Conservation (phyloP, 2,113 vertebrate species). For the Ovis canadensis region DNA sequence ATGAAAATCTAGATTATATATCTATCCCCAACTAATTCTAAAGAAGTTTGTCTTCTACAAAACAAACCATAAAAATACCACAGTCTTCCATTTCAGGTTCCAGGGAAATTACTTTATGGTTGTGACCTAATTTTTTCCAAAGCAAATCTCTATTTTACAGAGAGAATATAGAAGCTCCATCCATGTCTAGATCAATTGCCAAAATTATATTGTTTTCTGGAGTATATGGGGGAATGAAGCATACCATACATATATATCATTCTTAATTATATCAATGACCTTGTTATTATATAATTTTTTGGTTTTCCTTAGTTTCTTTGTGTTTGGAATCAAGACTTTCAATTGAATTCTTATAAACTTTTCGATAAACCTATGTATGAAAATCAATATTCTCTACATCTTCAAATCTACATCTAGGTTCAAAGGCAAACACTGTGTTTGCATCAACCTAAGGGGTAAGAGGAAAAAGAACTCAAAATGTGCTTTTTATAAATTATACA, state of each 20-base stretch:
- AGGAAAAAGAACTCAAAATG: background rate
- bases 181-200: background rate
- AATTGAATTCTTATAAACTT: background rate
- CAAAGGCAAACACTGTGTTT: background rate
- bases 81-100: background rate
- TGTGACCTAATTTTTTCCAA: background rate
- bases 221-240: background rate
- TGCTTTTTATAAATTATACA: background rate
- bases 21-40: background rate
- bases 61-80: background rate
- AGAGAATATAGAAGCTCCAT: background rate
- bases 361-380: background rate
- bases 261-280: background rate
- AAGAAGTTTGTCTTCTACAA: background rate
- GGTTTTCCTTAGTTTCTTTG: background rate
- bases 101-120: background rate
- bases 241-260: background rate
- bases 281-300: background rate
- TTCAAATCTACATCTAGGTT: background rate
- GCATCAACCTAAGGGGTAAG: background rate
- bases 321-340: background rate
- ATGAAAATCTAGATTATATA: background rate
- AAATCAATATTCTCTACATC: background rate
- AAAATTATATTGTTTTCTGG: background rate
- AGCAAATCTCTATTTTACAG: background rate